phyloP scores from a whole-genome alignment of 2,888 invertebrate species.

The Philaethria dido region DNA sequence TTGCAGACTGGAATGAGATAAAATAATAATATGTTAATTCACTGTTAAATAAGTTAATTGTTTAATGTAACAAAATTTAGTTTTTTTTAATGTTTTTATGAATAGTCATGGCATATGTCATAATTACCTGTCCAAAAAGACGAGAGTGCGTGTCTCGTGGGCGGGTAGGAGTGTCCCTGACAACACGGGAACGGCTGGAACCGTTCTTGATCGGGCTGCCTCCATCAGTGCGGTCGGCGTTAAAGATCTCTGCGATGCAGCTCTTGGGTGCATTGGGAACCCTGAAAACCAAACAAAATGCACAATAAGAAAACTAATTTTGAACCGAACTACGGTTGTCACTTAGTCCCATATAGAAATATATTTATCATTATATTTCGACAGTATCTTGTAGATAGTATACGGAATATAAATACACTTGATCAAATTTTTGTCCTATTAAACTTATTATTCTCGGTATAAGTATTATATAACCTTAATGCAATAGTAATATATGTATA shows the following conservation, averaged over 20 bases:
- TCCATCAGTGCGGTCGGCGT: constrained; percentile 65
- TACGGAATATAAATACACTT: no score
- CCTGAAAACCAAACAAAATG: constrained; percentile 67
- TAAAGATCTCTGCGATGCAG: constrained; percentile 84
- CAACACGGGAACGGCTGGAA: constrained; percentile 66
- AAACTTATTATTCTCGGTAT: no score
- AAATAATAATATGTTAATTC: not conserved
- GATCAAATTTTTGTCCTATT: no score
- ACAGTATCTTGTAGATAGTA: no score
- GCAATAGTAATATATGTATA: not conserved
- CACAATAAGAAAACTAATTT: constrained; percentile 40
- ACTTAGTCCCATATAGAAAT: no score
- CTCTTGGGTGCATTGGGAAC: constrained; percentile 86
- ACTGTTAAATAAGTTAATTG: no score
- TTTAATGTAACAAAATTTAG: no score
- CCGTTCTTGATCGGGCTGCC: constrained; percentile 73
- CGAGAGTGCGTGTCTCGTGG: constrained; percentile 86
- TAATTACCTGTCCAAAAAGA: constrained; percentile 80
- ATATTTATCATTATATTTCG: no score
- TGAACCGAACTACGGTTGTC: no score
- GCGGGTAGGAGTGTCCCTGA: constrained; percentile 84
- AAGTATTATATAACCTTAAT: no score
- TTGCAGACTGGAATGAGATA: constrained; percentile 65
- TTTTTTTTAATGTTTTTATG: no score
- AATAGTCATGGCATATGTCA: no score